Conservation (phyloP, 2,797 vertebrate species). For the Galagoides demidoff region DNA sequence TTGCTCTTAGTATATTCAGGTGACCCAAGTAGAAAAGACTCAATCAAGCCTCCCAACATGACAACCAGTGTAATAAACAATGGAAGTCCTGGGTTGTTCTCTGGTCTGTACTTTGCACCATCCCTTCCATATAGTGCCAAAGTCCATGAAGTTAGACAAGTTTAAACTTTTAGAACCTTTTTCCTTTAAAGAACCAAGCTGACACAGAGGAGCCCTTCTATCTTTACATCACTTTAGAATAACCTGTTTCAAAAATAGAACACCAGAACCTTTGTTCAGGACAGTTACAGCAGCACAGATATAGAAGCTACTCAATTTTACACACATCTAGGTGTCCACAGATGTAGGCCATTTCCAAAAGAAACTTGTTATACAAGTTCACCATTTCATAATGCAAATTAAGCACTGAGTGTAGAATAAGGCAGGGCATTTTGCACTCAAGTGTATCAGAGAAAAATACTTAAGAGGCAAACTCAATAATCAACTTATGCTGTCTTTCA, state of each 20-base stretch:
- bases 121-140: background rate
- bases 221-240: constrained; percentile 13
- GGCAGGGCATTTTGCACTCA: background rate
- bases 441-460: constrained; percentile 44
- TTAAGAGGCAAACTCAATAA: background rate
- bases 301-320: constrained; percentile 51
- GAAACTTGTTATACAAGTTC: constrained; percentile 38
- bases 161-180: background rate
- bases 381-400: constrained; percentile 41
- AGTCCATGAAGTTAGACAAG: background rate
- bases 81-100: background rate
- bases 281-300: constrained; percentile 41
- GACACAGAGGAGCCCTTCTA: background rate
- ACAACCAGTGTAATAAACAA: constrained; percentile 39
- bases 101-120: background rate
- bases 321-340: constrained; percentile 16
- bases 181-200: constrained; percentile 46
- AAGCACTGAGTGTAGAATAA: constrained; percentile 25
- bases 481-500: constrained; percentile 18
- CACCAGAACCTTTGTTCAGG: constrained; percentile 23
- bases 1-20: background rate
- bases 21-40: constrained; percentile 15
- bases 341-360: constrained; percentile 14
- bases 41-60: background rate
- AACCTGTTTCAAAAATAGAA: constrained; percentile 42